Percentiles rank a stretch among this genome's conserved stretches.
phyloP scores from a whole-genome alignment of 2,113 vertebrate species.

The Mus musculus region GRCm39 chr3:69348001-69348500 shows the following conservation, averaged over 20 bases:
- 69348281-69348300: neutral
- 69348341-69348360: constrained; percentile 15
- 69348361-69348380: constrained; percentile 44
- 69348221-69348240: constrained; percentile 6
- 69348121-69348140: neutral
- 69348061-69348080: neutral
- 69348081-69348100: neutral
- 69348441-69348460: neutral
- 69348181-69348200: neutral
- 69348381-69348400: constrained; percentile 20
- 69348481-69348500: neutral
- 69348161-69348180: neutral
- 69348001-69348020: neutral
- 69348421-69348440: neutral
- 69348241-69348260: constrained; percentile 18
- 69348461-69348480: neutral
- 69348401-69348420: constrained; percentile 29
- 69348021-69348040: neutral
- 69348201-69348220: neutral
- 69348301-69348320: neutral
- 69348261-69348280: neutral
- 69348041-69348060: neutral
- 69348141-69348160: neutral
- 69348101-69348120: neutral
- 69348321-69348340: constrained; percentile 34